Evolutionary conservation across 2,113 vertebrate species (phyloP).

Genomic region (Chloebia gouldiae): DNA sequence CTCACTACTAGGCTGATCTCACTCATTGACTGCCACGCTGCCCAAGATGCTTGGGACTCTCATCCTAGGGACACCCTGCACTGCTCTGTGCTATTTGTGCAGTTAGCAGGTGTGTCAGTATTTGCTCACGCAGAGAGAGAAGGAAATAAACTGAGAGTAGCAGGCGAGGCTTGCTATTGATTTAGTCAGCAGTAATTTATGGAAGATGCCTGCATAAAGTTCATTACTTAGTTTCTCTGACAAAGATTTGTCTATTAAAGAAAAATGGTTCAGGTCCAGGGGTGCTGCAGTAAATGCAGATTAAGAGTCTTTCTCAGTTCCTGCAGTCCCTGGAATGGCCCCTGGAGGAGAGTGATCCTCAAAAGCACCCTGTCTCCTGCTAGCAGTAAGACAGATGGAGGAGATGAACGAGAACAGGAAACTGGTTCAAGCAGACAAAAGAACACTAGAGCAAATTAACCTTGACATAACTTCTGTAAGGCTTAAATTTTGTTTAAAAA

Average conservation of each 20-base stretch:
- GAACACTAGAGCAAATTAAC: not conserved
- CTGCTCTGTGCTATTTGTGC: not conserved
- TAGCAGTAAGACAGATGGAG: not conserved
- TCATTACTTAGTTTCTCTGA: conserved; percentile 19
- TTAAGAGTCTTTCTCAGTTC: not conserved
- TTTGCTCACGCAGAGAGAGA: not conserved
- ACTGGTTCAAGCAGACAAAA: not conserved
- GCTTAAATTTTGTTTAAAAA: not conserved
- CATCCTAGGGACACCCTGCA: not conserved
- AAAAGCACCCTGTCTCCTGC: not conserved
- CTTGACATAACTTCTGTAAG: not conserved
- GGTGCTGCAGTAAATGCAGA: not conserved
- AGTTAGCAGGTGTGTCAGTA: not conserved
- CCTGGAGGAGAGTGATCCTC: not conserved
- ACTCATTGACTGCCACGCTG: accelerated
- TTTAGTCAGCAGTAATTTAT: not conserved
- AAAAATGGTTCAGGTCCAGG: not conserved
- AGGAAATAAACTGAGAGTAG: not conserved
- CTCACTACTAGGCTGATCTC: not conserved
- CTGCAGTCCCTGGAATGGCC: not conserved
- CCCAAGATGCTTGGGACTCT: not conserved
- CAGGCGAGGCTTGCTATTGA: not conserved
- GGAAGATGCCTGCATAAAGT: not conserved
- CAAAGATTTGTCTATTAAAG: conserved; percentile 18
- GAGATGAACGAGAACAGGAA: not conserved